These are phyloP conservation scores for Netelia inedita DNA, from an alignment of 2,888 invertebrate genomes.

Conservation along the genomic window DNA sequence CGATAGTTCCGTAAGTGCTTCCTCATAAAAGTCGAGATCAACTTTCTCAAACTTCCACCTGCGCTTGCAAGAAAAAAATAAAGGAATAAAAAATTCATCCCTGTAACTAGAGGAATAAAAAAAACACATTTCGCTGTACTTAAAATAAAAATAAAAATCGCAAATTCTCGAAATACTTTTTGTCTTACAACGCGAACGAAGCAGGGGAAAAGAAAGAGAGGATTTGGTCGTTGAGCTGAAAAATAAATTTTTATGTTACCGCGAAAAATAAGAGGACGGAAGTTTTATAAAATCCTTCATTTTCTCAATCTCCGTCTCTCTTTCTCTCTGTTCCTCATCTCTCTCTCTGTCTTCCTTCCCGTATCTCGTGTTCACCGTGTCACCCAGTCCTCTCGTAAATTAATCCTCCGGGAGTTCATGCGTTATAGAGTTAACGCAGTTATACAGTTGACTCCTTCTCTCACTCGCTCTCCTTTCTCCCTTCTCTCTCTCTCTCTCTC, in stretches of 20 bases:
- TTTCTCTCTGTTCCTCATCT: slow-evolving; percentile 11
- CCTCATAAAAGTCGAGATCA: slow-evolving; percentile 1
- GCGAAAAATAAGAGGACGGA: not conserved
- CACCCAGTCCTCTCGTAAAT: slow-evolving; percentile 52
- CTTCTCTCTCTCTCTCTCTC: slow-evolving; percentile 37
- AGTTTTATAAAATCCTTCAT: not conserved
- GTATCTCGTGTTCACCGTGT: slow-evolving; percentile 24
- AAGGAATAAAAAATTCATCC: not conserved
- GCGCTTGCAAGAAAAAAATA: not conserved
- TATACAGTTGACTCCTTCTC: slow-evolving; percentile 35
- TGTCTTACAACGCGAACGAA: not conserved
- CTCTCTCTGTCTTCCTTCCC: not conserved
- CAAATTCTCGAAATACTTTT: not conserved
- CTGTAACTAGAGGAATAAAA: not conserved
- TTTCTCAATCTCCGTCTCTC: not conserved
- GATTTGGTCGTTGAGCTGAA: not conserved
- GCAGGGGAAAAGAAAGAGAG: not conserved
- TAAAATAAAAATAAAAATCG: not conserved
- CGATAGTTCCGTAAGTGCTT: slow-evolving; percentile 30
- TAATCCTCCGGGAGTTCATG: slow-evolving; percentile 55
- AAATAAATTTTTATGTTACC: not conserved
- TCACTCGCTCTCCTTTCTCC: not conserved
- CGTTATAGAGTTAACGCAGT: slow-evolving; percentile 50
- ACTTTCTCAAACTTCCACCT: slow-evolving; percentile 3
- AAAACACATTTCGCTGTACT: not conserved